Conservation (phyloP, 2,888 invertebrate genomes). For the Glyphotaelius pellucidus region DNA sequence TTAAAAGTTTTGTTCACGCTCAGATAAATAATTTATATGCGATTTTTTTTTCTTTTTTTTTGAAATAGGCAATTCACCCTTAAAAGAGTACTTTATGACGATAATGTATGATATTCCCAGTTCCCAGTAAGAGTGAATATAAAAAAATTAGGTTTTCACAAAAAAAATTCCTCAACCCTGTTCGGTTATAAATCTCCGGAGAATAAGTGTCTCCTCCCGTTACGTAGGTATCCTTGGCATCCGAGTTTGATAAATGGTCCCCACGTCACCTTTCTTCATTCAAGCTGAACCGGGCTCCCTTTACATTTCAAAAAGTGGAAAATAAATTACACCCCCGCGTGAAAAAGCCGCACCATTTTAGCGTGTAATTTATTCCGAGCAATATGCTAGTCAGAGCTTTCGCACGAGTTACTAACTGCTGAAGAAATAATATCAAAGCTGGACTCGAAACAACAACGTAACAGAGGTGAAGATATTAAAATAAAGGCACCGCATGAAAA, state of each 20-base stretch:
- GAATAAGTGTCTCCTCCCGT: conserved; percentile 46
- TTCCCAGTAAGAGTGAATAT: not conserved
- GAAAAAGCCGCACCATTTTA: conserved; percentile 12
- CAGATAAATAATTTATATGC: not conserved
- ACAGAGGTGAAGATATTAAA: not conserved
- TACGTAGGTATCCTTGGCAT: conserved; percentile 30
- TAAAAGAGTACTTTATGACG: no score
- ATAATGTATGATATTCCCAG: no score
- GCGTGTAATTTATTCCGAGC: not conserved
- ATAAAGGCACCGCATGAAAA: not conserved
- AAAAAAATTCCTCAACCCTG: conserved; percentile 31
- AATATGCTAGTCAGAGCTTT: conserved; percentile 13
- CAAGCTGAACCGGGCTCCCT: conserved; percentile 26
- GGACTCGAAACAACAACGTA: not conserved
- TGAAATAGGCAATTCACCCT: no score
- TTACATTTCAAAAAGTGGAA: not conserved
- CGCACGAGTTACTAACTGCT: not conserved
- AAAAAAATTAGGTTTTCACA: not conserved
- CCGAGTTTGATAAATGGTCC: conserved; percentile 49
- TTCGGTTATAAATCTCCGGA: conserved; percentile 27
- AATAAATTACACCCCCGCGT: not conserved
- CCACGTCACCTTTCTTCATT: conserved; percentile 37
- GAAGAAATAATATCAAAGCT: conserved; percentile 12
- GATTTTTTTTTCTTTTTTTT: no score
- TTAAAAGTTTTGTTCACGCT: no score